These are phyloP conservation scores for Danio choprae DNA, from an alignment of 2,797 vertebrate species.

Conservation along the genomic window DNA sequence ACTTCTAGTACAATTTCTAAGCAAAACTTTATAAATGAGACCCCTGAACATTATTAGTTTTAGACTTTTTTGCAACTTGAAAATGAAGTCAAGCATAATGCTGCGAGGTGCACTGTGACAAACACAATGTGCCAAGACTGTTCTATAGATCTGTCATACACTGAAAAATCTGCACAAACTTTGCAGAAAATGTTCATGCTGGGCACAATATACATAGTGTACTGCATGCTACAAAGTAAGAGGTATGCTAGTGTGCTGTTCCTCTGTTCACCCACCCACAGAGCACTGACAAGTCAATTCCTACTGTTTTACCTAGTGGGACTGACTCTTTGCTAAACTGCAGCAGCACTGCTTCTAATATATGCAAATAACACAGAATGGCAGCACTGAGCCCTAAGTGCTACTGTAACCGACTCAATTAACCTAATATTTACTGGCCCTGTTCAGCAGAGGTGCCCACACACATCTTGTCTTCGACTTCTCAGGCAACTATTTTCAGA, in stretches of 20 bases:
- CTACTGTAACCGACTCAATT: constrained; percentile 73
- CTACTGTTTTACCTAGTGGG: constrained; percentile 3
- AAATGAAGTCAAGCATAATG: background rate
- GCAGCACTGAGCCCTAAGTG: constrained; percentile 67
- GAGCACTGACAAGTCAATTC: constrained; percentile 6
- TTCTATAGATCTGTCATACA: background rate
- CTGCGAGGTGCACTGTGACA: background rate
- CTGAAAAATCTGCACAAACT: background rate
- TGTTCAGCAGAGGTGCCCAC: constrained; percentile 64
- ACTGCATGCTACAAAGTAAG: background rate
- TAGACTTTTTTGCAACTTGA: background rate
- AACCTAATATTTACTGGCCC: constrained; percentile 77
- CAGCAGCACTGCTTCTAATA: constrained; percentile 69
- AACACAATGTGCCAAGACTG: background rate
- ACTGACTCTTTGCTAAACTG: constrained; percentile 61
- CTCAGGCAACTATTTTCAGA: constrained; percentile 50
- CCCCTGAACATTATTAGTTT: background rate
- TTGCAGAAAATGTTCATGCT: background rate
- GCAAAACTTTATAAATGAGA: too few species aligned
- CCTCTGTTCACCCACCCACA: constrained; percentile 12
- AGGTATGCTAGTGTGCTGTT: background rate
- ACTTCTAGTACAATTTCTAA: too few species aligned
- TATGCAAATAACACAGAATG: constrained; percentile 74
- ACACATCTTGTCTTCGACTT: constrained; percentile 54
- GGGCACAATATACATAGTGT: constrained; percentile 3